These are phyloP conservation scores for Pectinophora gossypiella DNA, from an alignment of 1,140 invertebrate species.

Conservation along the genomic window DNA sequence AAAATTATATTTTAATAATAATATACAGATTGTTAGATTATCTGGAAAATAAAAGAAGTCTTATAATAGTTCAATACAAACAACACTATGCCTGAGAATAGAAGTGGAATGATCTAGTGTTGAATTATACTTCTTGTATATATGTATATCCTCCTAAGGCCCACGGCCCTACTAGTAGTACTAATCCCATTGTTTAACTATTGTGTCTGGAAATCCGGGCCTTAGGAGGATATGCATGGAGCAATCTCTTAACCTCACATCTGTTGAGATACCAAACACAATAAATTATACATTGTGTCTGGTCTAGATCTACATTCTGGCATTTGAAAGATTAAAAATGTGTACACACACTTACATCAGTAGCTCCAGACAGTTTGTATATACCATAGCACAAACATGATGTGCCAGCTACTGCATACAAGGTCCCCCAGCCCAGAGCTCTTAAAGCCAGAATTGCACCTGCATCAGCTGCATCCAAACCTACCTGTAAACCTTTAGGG, in stretches of 20 bases:
- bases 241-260: too few relatives aligned
- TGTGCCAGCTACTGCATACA: conserved; percentile 90
- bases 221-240: too few relatives aligned
- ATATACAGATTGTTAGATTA: not conserved
- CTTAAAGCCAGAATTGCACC: conserved; percentile 86
- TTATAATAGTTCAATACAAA: too few relatives aligned
- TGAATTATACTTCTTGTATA: too few relatives aligned
- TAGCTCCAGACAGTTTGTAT: conserved; percentile 92
- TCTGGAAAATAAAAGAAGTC: too few relatives aligned
- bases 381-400: conserved; percentile 87
- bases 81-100: too few relatives aligned
- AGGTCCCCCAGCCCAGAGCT: conserved; percentile 90
- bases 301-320: not conserved
- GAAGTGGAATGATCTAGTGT: too few relatives aligned
- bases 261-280: not conserved
- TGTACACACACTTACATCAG: conserved; percentile 79
- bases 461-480: conserved; percentile 81
- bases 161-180: too few relatives aligned
- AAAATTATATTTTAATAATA: conserved; percentile 7
- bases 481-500: conserved; percentile 72
- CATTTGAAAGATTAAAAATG: not conserved
- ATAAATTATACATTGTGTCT: too few relatives aligned
- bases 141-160: too few relatives aligned
- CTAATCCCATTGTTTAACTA: too few relatives aligned
- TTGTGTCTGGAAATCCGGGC: too few relatives aligned